Evolutionary conservation across 2,113 vertebrate species (phyloP), one percentile per base, ranked within the genome.

Genomic region (Clupea harengus): DNA sequence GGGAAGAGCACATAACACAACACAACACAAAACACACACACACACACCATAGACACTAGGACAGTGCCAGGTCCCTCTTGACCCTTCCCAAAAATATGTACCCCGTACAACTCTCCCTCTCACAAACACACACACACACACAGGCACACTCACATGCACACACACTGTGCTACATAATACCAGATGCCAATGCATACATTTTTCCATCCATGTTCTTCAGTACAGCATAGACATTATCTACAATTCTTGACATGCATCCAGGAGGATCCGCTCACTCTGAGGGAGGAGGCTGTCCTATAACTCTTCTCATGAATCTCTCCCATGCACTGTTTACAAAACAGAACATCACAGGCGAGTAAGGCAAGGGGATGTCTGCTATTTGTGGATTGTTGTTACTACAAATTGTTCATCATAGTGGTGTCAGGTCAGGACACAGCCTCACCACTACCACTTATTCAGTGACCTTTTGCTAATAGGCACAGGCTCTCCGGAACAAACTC

Each of bases 381-480:
- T 94, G 93, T 86, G 84, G 88, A 92, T 93, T 92, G 93, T 93
- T 93, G 93, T 93, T 93, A 93, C 93, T 92, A 93, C 94, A 94
- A 94, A 93, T 94, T 93, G 93, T 93, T 91, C 88, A 32, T 93
- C 92, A 91, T 87, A 88, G 84, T 54, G 52, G 88, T 64, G 49
- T 89, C 32, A 81, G 81, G 89, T 91, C 85, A 83, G 90, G 82
- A 80, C 89, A 89, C 92, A 92, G 85, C 15, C 91, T 87, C 91
- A 78, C 84, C 88, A 92, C 92, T 92, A 92, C 82, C 86, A 81
- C 72, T 44, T 81, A 85, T 85, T 67, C 89, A 83, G 67, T 89
- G 92, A 92, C 92, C 92, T 88, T 44, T 78, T 3, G 72, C 72
- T 78, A 78, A 78, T 78, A 78, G 72, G 72, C 25, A 5, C 11